These are phyloP conservation scores for Epinephelus fuscoguttatus DNA, from an alignment of 2,113 vertebrate species.

Conservation along the genomic window DNA sequence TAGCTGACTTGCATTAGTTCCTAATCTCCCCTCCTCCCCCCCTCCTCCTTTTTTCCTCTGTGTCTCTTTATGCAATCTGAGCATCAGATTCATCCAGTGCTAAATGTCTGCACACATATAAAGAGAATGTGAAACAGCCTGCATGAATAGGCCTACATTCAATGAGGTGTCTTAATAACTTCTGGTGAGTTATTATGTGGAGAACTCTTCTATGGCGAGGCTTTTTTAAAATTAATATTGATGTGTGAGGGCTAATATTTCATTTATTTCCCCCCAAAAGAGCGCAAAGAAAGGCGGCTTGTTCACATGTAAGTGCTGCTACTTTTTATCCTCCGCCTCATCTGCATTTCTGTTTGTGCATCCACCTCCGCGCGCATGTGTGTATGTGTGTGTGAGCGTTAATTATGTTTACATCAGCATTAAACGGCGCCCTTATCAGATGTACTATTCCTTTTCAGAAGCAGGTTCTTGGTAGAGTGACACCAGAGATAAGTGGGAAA, in stretches of 20 bases:
- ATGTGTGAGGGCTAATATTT: conserved; percentile 39
- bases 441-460: conserved; percentile 71
- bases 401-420: conserved; percentile 86
- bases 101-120: conserved; percentile 66
- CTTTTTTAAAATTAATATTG: conserved; percentile 22
- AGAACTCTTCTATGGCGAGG: conserved; percentile 50
- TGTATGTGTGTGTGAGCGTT: conserved; percentile 53
- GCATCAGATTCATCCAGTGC: conserved; percentile 69
- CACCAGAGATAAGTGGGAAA: conserved; percentile 83
- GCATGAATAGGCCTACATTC: conserved; percentile 56
- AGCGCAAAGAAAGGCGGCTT: not conserved
- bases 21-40: conserved; percentile 52
- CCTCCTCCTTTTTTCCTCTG: not conserved
- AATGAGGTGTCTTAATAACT: conserved; percentile 65
- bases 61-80: conserved; percentile 72
- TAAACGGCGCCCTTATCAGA: conserved; percentile 83
- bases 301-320: not conserved
- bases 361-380: conserved; percentile 11
- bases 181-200: conserved; percentile 66
- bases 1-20: conserved; percentile 82
- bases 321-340: conserved; percentile 27
- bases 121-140: conserved; percentile 56
- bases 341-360: conserved; percentile 37
- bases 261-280: conserved; percentile 10
- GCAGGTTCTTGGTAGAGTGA: conserved; percentile 82